Percentiles rank a stretch among this genome's conserved stretches.
These are phyloP conservation scores for Dermolepida albohirtum DNA, from an alignment of 2,888 invertebrate species.

Conservation along the genomic window DNA sequence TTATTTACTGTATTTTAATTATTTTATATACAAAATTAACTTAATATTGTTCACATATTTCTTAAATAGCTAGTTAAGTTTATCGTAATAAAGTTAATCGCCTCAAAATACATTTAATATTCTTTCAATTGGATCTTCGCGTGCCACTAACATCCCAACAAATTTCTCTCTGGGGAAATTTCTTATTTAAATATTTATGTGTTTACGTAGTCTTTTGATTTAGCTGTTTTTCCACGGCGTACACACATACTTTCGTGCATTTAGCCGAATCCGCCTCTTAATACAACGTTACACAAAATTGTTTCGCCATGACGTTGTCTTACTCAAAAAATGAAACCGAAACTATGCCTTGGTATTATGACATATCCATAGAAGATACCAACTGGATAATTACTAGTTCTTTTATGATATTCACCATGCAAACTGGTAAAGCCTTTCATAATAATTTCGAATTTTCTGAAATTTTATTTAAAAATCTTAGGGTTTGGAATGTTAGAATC, in stretches of 20 bases:
- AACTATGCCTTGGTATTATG: slow-evolving; percentile 70
- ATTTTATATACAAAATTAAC: too few species aligned
- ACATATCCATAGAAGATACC: slow-evolving; percentile 76
- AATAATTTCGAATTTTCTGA: not conserved
- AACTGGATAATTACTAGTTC: slow-evolving; percentile 91
- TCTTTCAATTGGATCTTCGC: slow-evolving; percentile 9
- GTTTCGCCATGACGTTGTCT: slow-evolving; percentile 6
- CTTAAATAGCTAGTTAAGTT: not conserved
- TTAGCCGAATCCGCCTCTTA: not conserved
- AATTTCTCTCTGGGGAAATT: slow-evolving; percentile 27
- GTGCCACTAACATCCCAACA: slow-evolving; percentile 23
- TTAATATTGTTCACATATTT: too few species aligned
- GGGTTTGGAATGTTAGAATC: slow-evolving; percentile 96
- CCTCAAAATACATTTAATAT: slow-evolving; percentile 26
- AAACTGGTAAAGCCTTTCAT: slow-evolving; percentile 75
- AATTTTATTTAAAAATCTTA: slow-evolving; percentile 62
- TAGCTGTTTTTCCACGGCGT: not conserved
- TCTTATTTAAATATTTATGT: slow-evolving; percentile 50
- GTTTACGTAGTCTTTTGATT: slow-evolving; percentile 46
- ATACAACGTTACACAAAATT: not conserved
- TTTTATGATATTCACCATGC: slow-evolving; percentile 94
- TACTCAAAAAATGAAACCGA: slow-evolving; percentile 42
- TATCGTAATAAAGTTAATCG: slow-evolving; percentile 17
- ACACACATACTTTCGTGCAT: not conserved
- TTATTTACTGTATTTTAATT: too few species aligned